A percentile compares a stretch with the other conserved stretches of the same genome.
Conservation (phyloP, 2,888 invertebrate species). For the Gonocerus acuteangulatus region DNA sequence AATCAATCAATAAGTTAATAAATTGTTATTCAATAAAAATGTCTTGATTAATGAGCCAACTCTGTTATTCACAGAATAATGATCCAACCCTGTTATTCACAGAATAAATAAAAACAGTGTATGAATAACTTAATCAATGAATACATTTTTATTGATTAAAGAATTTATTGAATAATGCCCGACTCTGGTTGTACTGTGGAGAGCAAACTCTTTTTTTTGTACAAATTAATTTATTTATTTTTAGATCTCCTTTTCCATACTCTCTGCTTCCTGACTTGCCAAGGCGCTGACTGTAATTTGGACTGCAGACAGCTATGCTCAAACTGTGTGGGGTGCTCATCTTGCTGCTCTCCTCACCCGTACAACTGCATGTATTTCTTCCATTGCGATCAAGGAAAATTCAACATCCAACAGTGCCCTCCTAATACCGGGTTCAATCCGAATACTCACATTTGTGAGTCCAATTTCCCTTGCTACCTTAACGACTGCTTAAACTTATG, state of each 20-base stretch:
- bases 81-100: too few relatives aligned
- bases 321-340: not conserved
- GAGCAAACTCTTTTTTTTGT: not conserved
- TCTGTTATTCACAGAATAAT: too few relatives aligned
- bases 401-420: conserved; percentile 10
- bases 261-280: conserved; percentile 4
- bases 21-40: too few relatives aligned
- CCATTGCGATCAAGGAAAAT: conserved; percentile 6
- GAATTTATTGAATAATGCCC: too few relatives aligned
- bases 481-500: conserved; percentile 14
- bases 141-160: too few relatives aligned
- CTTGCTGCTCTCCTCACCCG: conserved; percentile 17
- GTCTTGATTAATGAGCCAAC: too few relatives aligned
- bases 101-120: too few relatives aligned
- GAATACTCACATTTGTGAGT: not conserved
- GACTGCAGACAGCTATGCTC: conserved; percentile 5
- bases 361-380: conserved; percentile 22
- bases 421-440: conserved; percentile 12
- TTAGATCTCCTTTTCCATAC: conserved; percentile 11
- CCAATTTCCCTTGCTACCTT: conserved; percentile 6
- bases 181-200: too few relatives aligned
- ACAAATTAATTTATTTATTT: too few relatives aligned
- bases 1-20: too few relatives aligned
- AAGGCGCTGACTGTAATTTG: not conserved
- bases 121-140: too few relatives aligned